Conservation (phyloP, 2,888 invertebrate species). For the Neocrepidodera transversa region DNA sequence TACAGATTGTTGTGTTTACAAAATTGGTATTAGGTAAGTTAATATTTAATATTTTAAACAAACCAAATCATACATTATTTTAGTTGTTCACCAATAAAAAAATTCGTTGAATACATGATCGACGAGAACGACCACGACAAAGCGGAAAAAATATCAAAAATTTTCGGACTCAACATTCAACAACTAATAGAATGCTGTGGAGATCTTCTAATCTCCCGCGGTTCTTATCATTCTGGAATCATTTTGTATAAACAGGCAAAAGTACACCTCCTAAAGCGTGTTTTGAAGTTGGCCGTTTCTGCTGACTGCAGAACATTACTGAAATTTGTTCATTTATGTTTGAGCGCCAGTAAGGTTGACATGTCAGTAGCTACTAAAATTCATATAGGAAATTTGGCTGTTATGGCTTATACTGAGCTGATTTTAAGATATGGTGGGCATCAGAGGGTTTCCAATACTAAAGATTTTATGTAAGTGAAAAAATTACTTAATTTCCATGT, state of each 20-base stretch:
- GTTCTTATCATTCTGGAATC: constrained; percentile 78
- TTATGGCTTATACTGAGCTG: constrained; percentile 70
- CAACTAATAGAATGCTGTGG: constrained; percentile 80
- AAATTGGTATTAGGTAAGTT: constrained; percentile 64
- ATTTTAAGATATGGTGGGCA: constrained; percentile 58
- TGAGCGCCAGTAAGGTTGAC: constrained; percentile 64
- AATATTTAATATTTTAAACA: neutral
- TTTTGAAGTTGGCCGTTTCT: constrained; percentile 65
- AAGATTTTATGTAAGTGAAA: constrained; percentile 65
- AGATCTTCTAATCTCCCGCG: constrained; percentile 78
- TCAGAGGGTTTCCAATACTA: constrained; percentile 54
- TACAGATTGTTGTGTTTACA: constrained; percentile 68
- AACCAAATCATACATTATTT: too few species aligned
- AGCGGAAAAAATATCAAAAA: constrained; percentile 66
- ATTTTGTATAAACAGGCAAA: constrained; percentile 76
- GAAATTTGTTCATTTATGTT: constrained; percentile 66
- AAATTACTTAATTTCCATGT: too few species aligned
- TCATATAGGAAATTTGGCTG: constrained; percentile 70
- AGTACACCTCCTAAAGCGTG: constrained; percentile 65
- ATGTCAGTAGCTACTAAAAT: constrained; percentile 68
- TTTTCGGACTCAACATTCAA: constrained; percentile 70
- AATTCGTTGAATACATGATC: constrained; percentile 67
- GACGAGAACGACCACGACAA: constrained; percentile 64
- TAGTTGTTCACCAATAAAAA: constrained; percentile 60
- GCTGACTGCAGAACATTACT: constrained; percentile 69